These are phyloP conservation scores for Nephrotoma guestfalica DNA, from an alignment of 2,888 invertebrate species.

Conservation along the genomic window DNA sequence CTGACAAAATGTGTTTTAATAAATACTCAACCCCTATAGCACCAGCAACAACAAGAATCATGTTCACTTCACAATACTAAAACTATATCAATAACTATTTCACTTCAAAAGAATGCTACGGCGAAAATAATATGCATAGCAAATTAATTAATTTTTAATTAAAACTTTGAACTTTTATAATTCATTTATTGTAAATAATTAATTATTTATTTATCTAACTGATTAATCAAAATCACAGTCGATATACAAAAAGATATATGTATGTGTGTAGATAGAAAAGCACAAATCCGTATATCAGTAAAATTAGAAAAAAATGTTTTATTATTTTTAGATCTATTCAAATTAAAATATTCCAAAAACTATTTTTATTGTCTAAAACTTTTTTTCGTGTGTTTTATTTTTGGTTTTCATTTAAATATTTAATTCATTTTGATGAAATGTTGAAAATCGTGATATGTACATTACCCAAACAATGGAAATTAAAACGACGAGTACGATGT, in stretches of 20 bases:
- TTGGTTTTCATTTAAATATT: background rate
- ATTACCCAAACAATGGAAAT: background rate
- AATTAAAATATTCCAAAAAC: background rate
- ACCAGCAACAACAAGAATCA: too few relatives aligned
- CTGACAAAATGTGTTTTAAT: too few relatives aligned
- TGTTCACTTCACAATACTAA: too few relatives aligned
- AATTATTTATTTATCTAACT: background rate
- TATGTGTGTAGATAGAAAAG: too few relatives aligned
- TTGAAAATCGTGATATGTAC: background rate
- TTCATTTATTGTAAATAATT: background rate
- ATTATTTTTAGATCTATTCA: background rate
- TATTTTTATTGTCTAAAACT: background rate
- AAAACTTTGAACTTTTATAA: background rate
- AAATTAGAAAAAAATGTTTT: background rate
- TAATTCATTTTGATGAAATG: background rate
- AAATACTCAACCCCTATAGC: too few relatives aligned
- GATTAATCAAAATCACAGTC: background rate
- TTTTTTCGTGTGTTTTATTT: background rate
- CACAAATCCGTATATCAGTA: background rate
- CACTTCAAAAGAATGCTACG: too few relatives aligned
- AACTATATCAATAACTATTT: too few relatives aligned
- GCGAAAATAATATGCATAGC: too few relatives aligned
- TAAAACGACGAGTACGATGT: background rate
- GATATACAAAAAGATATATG: too few relatives aligned
- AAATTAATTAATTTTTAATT: background rate